Base-by-base conservation (phyloP, 2,888 invertebrate genomes). In the Spatulosminthurus flaviceps region DNA sequence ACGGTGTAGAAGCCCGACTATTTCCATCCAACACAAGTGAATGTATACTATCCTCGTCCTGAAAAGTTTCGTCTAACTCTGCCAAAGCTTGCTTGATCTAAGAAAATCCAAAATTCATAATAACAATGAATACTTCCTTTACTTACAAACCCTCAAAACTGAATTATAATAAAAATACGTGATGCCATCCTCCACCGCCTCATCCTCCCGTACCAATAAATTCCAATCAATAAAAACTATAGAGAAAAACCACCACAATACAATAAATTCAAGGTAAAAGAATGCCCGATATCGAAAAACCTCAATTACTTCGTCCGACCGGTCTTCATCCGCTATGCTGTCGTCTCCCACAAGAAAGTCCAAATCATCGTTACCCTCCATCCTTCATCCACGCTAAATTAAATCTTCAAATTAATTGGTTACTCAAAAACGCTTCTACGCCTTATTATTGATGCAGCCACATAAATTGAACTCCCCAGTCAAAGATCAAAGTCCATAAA, bases 31-130 rank as follows among this genome's bases (percentile, higher is more conserved):
- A 34, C 5, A 34, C 34, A 34, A 41, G 41, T 71, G 71, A 79
- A 22, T 67, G 61, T 29, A 80, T 81, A 76, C 79, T 79, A 7
- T 79, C 82, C 21, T 77, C 80, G 22, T 78, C 72, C 69, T 84
- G 82, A 70, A 83, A 83, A 0, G 83, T 81, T 64, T 79, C 83
- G 21, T 83, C 79, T 11, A 42, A 79, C 34, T 78, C 76, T 75
- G 79, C 79, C 11, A 83, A 60, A 9, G 77, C 76, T 41, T 83
- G 78, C 41, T 79, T 79, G 26, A 84, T 82, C 84, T 84, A 72
- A n/a, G 22, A 24, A 43, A 77, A 67, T 34, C 16, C 16, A 34
- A 41, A 24, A 34, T 16, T 60, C 21, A 29, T 1, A 22, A 26
- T 51, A n/a, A n/a, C n/a, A n/a, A n/a, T n/a, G n/a, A n/a, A n/a